A percentile compares a stretch with the other conserved stretches of the same genome.
These are phyloP conservation scores for Lepeophtheirus nordmannii DNA, from an alignment of 2,888 invertebrate species.

Conservation along the genomic window DNA sequence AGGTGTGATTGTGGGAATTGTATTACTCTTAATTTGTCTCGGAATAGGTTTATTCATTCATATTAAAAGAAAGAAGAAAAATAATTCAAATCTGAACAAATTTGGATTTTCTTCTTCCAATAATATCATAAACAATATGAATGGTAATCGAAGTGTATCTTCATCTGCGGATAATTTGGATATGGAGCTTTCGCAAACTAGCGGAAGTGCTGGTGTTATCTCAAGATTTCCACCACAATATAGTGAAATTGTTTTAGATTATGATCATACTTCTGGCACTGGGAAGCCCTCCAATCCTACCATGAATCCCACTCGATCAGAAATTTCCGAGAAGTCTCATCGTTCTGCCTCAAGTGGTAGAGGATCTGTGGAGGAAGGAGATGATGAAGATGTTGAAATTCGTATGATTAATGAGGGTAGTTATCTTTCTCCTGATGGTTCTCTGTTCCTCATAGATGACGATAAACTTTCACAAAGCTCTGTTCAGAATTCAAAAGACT, in stretches of 20 bases:
- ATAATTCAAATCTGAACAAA: not conserved
- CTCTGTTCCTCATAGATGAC: conserved; percentile 34
- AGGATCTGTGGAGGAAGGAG: conserved; percentile 86
- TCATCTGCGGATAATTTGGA: conserved; percentile 43
- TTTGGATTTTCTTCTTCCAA: conserved; percentile 17
- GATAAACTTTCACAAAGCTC: conserved; percentile 74
- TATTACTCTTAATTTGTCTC: conserved; percentile 66
- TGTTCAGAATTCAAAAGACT: conserved; percentile 80
- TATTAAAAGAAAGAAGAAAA: not conserved
- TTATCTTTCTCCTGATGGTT: conserved; percentile 28
- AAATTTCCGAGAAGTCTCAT: conserved; percentile 81
- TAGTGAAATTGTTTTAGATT: conserved; percentile 66
- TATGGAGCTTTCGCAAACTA: conserved; percentile 19
- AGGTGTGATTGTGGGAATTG: conserved; percentile 63
- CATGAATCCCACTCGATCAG: conserved; percentile 53
- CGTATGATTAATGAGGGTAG: conserved; percentile 84
- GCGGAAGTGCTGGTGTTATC: conserved; percentile 28
- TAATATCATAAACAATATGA: conserved; percentile 59
- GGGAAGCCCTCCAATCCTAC: conserved; percentile 28
- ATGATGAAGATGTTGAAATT: conserved; percentile 81
- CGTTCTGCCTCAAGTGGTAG: conserved; percentile 79
- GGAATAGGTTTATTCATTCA: conserved; percentile 63
- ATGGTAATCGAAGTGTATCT: conserved; percentile 75
- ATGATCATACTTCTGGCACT: conserved; percentile 34
- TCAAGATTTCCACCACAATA: conserved; percentile 71